Evolutionary conservation across 2,888 invertebrate species (phyloP), one percentile per base, ranked within the genome.

Genomic region (Lasioglossum morio): DNA sequence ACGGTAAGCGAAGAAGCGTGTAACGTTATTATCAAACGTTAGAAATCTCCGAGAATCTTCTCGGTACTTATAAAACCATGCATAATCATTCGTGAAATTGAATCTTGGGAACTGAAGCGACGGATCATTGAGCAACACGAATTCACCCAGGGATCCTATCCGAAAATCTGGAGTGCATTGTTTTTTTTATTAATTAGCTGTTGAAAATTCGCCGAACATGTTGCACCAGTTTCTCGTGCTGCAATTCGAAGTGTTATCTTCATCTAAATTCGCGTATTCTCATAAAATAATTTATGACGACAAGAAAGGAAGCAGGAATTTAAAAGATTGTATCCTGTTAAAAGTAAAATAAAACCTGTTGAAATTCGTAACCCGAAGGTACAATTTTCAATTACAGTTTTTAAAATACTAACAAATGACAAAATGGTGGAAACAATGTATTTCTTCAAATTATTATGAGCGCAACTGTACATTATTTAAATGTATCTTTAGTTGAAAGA

Each of bases 121-220:
- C 69, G n/a, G 74, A 72, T 76, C 72, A 30, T 83, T 81, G 75
- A 46, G 82, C 76, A 83, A 83, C 76, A 3, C 23, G 23, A 10
- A 53, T 53, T 53, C 53, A 53, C 19, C 23, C 37, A 70, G 30
- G 30, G 43, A 60, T 46, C n/a, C 78, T 77, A 84, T 84, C 82
- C 37, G 60, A 34, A 78, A 70, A 84, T 84, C 77, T 78, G 40
- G 7, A 37, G 27, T 23, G 53, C 78, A 84, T 81, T 73, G 73
- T 74, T 78, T 34, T 34, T 34, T 66, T 60, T 70, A 14, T 74
- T 78, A 84, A 84, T 84, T 82, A 82, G 77, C 63, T 40, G 46
- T 14, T 70, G 70, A 84, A 82, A 84, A 53, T n/a, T 30, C 66
- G 30, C 16, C 3, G 34, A 82, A 78, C 34, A 70, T 5, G 27